Base-by-base conservation (phyloP, 2,113 vertebrate genomes). In the Gambusia affinis region DNA sequence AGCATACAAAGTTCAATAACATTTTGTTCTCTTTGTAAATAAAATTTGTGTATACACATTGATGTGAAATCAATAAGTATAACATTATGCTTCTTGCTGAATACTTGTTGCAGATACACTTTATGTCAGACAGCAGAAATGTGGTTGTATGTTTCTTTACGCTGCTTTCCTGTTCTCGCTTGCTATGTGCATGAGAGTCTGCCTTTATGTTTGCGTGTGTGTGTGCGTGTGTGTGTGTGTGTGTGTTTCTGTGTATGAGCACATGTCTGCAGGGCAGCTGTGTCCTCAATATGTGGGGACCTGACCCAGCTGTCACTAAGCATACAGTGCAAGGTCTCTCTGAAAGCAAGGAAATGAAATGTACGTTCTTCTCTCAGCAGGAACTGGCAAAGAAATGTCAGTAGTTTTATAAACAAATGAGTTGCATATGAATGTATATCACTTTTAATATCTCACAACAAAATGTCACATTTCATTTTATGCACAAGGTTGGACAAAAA, bases 271-370 rank as follows among this genome's bases (percentile, higher is more conserved):
- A 81, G 92, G 94, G 92, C 94, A 95, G 93, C 94, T 95, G 94
- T 93, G 92, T 92, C 91, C 93, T 90, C 86, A 78, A 91, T 94
- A 94, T 91, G 91, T 91, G 87, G 93, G 91, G 92, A 94, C 91
- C 87, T 92, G 94, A 93, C 94, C 93, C 92, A 92, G 92, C 94
- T 94, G 94, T 94, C 94, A 93, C 83, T 90, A 91, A 92, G 87
- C 87, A 87, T 95, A 90, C 85, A 75, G 79, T 70, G 79, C 81
- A 78, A 92, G 77, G 91, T 83, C 88, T 82, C 75, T 86, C 78
- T 83, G 80, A 88, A 85, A 75, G 80, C 82, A 79, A n/a, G 30
- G 79, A 87, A 90, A 87, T 80, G 78, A 81, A 91, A 84, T 83
- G 80, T 88, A 75, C 27, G 60, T 82, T 84, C 30, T 0, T 72